A percentile compares a stretch with the other conserved stretches of the same genome.
Conservation (phyloP, 2,888 invertebrate genomes). For the Dasysyrphus albostriatus region DNA sequence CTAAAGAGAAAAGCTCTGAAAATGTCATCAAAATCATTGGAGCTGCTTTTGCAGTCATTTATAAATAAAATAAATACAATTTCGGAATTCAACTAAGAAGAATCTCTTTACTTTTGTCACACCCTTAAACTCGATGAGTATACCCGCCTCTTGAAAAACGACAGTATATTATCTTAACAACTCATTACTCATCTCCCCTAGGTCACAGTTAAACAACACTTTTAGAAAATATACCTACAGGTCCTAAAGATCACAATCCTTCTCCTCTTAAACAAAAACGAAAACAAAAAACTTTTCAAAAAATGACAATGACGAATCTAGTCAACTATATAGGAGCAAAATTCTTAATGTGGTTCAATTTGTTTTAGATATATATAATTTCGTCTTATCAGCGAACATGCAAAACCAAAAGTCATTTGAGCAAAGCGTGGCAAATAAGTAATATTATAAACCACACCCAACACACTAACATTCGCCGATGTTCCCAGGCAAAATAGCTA, state of each 20-base stretch:
- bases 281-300: background rate
- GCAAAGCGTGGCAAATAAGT: slow-evolving; percentile 48
- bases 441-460: slow-evolving; percentile 35
- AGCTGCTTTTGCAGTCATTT: no score
- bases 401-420: slow-evolving; percentile 53
- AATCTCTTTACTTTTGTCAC: no score
- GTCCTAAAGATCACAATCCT: background rate
- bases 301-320: slow-evolving; percentile 9
- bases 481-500: background rate
- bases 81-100: no score
- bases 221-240: slow-evolving; percentile 1
- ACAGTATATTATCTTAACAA: no score
- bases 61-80: no score
- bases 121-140: no score
- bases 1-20: no score
- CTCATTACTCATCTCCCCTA: background rate
- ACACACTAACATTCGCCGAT: slow-evolving; percentile 39
- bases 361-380: slow-evolving; percentile 67
- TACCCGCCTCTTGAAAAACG: no score
- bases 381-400: slow-evolving; percentile 53
- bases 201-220: background rate
- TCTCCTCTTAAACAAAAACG: background rate
- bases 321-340: background rate
- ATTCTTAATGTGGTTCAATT: slow-evolving; percentile 45
- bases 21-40: no score